phyloP scores from a whole-genome alignment of 2,113 vertebrate species.

The Leptodactylus fuscus region DNA sequence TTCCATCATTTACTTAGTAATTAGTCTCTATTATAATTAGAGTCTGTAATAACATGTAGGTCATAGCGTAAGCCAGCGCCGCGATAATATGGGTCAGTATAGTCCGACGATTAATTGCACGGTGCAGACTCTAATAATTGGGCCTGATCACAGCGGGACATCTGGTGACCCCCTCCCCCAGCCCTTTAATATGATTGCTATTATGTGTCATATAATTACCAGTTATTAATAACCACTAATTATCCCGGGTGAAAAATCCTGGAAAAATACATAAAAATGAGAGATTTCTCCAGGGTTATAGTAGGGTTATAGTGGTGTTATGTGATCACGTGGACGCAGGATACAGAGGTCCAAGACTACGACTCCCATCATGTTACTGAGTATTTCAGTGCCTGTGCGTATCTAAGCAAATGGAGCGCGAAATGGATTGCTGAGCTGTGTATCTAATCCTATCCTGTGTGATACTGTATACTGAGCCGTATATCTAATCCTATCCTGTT shows the following conservation, averaged over 20 bases:
- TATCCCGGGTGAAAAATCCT: background rate
- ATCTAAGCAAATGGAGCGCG: no score
- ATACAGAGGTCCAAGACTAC: no score
- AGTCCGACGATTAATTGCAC: background rate
- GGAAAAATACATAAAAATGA: background rate
- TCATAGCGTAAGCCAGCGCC: background rate
- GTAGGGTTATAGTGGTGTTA: background rate
- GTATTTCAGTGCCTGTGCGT: no score
- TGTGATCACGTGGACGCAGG: background rate
- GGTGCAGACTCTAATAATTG: background rate
- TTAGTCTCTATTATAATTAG: background rate
- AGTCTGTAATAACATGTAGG: background rate
- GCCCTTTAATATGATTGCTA: background rate
- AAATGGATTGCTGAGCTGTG: no score
- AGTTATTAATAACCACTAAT: background rate
- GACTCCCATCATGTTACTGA: background rate
- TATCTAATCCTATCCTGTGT: no score
- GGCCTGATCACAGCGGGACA: background rate
- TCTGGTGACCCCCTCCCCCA: background rate
- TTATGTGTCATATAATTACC: background rate
- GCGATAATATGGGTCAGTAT: background rate
- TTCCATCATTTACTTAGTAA: background rate
- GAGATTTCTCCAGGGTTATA: background rate
- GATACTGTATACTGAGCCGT: background rate
- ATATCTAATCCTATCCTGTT: no score